Evolutionary conservation across 2,797 vertebrate genomes (phyloP).

Genomic region (Gastrophryne carolinensis): DNA sequence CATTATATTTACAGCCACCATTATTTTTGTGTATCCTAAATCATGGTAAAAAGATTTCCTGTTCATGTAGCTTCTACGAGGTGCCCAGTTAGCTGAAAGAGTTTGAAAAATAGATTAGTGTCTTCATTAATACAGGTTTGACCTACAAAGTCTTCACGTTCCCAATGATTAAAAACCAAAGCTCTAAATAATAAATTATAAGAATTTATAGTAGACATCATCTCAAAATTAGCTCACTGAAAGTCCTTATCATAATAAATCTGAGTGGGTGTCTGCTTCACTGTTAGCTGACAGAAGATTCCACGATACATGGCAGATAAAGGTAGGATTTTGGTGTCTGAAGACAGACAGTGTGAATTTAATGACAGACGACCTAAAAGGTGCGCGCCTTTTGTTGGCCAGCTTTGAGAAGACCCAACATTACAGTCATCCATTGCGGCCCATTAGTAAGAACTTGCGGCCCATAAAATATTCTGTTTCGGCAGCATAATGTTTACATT

Average conservation of each 20-base stretch:
- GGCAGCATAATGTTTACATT: slow-evolving; percentile 54
- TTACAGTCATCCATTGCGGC: slow-evolving; percentile 55
- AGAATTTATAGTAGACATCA: slow-evolving; percentile 83
- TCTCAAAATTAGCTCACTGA: slow-evolving; percentile 84
- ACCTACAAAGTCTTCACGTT: slow-evolving; percentile 88
- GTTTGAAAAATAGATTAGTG: slow-evolving; percentile 83
- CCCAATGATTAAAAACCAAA: slow-evolving; percentile 85
- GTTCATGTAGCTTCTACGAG: slow-evolving; percentile 80
- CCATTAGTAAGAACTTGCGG: slow-evolving; percentile 61
- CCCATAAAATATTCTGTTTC: slow-evolving; percentile 55
- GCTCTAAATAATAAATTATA: slow-evolving; percentile 87
- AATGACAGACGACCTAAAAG: slow-evolving; percentile 73
- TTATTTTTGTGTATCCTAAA: slow-evolving; percentile 68
- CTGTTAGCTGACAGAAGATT: slow-evolving; percentile 79
- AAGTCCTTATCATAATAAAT: slow-evolving; percentile 89
- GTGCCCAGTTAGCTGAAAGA: slow-evolving; percentile 71
- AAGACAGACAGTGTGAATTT: slow-evolving; percentile 80
- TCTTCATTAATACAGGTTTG: slow-evolving; percentile 83
- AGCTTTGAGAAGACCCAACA: slow-evolving; percentile 59
- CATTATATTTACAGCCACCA: not conserved
- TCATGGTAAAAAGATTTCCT: slow-evolving; percentile 76
- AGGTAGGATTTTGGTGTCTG: slow-evolving; percentile 74
- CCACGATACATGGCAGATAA: slow-evolving; percentile 76
- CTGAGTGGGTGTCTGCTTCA: slow-evolving; percentile 78
- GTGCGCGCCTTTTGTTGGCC: slow-evolving; percentile 55